Conservation (phyloP, 2,113 vertebrate species). For the Caretta caretta region DNA sequence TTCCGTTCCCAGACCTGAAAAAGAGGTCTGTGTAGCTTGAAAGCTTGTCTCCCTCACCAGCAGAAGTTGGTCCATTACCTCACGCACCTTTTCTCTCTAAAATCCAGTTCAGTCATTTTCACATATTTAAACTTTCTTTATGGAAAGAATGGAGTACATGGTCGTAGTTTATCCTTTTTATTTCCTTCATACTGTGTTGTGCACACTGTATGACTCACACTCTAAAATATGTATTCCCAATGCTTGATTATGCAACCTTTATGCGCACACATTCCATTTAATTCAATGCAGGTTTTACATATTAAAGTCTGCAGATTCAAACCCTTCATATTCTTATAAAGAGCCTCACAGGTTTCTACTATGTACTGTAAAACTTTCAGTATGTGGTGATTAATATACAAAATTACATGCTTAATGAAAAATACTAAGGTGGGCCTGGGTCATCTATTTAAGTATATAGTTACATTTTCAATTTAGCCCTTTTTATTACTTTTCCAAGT, state of each 20-base stretch:
- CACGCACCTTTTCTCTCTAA: no score
- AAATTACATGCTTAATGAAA: constrained; percentile 9
- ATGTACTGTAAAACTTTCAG: neutral
- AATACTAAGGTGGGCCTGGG: constrained; percentile 19
- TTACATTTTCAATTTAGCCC: neutral
- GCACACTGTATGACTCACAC: neutral
- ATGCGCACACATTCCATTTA: neutral
- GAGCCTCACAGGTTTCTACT: neutral
- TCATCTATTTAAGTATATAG: neutral
- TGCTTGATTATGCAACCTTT: fast-evolving
- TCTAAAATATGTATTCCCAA: neutral
- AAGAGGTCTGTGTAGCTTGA: no score
- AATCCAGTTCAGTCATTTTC: fast-evolving
- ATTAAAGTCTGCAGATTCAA: fast-evolving
- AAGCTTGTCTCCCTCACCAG: no score
- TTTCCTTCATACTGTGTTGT: neutral
- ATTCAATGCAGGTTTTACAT: neutral
- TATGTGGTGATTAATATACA: constrained; percentile 26
- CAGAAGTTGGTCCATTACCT: no score
- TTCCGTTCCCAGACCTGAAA: no score
- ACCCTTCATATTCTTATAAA: neutral
- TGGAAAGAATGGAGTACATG: fast-evolving
- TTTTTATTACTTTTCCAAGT: constrained; percentile 18
- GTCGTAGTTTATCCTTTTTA: neutral
- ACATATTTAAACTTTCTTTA: fast-evolving